Evolutionary conservation across 2,113 vertebrate species (phyloP).

Genomic region (Sclerurus mexicanus): DNA sequence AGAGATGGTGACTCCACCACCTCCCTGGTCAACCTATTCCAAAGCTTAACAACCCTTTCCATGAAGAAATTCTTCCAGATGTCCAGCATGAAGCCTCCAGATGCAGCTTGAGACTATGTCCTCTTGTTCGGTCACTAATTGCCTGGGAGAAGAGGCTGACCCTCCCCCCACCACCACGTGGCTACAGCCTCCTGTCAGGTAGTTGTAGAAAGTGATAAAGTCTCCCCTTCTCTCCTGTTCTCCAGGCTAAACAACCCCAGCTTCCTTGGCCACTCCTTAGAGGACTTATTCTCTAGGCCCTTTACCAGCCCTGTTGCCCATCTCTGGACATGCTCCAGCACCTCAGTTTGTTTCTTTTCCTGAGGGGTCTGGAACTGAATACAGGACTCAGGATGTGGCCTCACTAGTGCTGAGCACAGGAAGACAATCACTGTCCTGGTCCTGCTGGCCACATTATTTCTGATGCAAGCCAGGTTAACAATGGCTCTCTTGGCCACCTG

Average conservation of each 20-base stretch:
- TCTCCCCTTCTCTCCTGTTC: too few species aligned
- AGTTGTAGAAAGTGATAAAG: neutral
- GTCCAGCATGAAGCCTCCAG: neutral
- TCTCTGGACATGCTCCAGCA: neutral
- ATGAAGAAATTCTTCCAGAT: neutral
- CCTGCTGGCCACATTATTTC: neutral
- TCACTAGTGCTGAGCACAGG: neutral
- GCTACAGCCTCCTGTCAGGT: neutral
- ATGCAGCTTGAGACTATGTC: neutral
- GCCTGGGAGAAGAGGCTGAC: neutral
- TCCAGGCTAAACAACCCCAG: neutral
- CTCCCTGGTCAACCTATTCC: neutral
- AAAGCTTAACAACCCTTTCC: neutral
- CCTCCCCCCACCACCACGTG: too few species aligned
- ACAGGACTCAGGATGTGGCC: neutral
- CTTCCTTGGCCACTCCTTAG: fast-evolving
- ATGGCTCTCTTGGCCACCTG: neutral
- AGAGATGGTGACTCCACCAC: neutral
- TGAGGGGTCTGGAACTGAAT: neutral
- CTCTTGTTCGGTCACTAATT: neutral
- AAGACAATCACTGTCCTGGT: neutral
- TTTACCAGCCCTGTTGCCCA: neutral
- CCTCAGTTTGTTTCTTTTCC: neutral
- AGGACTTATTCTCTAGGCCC: neutral
- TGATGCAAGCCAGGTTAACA: neutral